Evolutionary conservation across 2,113 vertebrate genomes (phyloP), one percentile per base, ranked within the genome.

Genomic region (Stegastes partitus): DNA sequence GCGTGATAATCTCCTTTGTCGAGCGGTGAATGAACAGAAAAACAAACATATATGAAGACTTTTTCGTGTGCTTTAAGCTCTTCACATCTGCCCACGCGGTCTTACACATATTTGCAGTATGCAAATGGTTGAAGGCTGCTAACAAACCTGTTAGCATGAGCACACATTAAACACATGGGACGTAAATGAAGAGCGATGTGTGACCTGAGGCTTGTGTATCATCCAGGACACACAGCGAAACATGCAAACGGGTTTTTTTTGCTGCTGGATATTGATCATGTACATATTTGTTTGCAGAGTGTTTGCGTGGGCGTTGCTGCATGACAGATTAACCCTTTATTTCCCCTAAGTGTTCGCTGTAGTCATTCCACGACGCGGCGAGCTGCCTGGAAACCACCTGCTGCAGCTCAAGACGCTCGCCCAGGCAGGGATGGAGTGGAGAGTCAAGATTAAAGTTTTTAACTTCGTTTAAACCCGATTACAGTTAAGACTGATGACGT

Each of bases 371-470:
- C 72, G 11, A 88, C 89, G 66, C 56, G 42, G 25, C 54, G 63
- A 11, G 82, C 75, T 82, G 64, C 66, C 39, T 78, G 92, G 90
- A 94, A 92, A 92, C 83, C 90, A 91, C 93, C 90, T 89, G 79
- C 28, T 77, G 73, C 9, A 59, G 26, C 26, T 28, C 57, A 67
- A n/a, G 25, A 44, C 18, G 50, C 68, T 58, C 47, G 61, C 28
- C 54, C n/a, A n/a, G 4, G 56, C 16, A 85, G 65, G 73, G 68
- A 85, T 74, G 69, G 16, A 68, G 54, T 39, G 51, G 26, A 82
- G 74, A 56, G 53, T n/a, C 16, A 0, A 31, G 5, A 58, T 39
- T 56, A 51, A 11, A 0, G 0, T 5, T 21, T 51, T 77, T 45
- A 47, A 16, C 45, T 47, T 18, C 5, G 45, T 3, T 5, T 47